Base-by-base conservation (phyloP, 1,140 invertebrate genomes). In the Musca vetustissima region DNA sequence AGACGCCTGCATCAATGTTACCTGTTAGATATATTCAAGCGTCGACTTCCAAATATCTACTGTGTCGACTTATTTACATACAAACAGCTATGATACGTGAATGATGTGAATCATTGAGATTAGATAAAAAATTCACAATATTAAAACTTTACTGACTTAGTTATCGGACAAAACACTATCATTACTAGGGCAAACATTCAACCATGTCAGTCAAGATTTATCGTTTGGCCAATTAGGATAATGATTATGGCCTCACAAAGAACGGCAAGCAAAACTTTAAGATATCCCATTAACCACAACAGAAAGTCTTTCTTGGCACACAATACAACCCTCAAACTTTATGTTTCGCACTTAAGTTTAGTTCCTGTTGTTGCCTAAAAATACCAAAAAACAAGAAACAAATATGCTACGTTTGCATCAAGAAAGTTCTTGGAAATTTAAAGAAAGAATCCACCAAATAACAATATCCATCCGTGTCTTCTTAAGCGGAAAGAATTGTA, bases 151-250 rank as follows among this genome's bases (percentile, higher is more conserved):
- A 43, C 36, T 43, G 11, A 43, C 36, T 9, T 13, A 43, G 36
- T 43, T 43, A 6, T 28, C 11, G 36, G 13, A 4, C 28, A 8
- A 6, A 43, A 43, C 36, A 7, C 36, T 13, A 43, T 43, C 11
- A 43, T 43, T 43, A 36, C 36, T 15, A 36, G 25, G n/a, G 28
- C 15, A 8, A 47, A 13, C 17, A 47, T 47, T 24, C 19, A 47
- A 49, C 48, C 17, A 47, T 19, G 52, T 14, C 24, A 25, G 13
- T 66, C 52, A 49, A 67, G 65, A 67, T 67, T 67, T 67, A 67
- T 67, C 65, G 50, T 11, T 53, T 32, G 25, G 24, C 65, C 65
- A 67, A 67, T 67, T 67, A 67, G 65, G 65, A 67, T 53, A 66
- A 67, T 67, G 57, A 61, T 61, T 61, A 32, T 61, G 32, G 57